These are phyloP conservation scores for Coleophora flavipennella DNA, from an alignment of 2,888 invertebrate species.

Conservation along the genomic window DNA sequence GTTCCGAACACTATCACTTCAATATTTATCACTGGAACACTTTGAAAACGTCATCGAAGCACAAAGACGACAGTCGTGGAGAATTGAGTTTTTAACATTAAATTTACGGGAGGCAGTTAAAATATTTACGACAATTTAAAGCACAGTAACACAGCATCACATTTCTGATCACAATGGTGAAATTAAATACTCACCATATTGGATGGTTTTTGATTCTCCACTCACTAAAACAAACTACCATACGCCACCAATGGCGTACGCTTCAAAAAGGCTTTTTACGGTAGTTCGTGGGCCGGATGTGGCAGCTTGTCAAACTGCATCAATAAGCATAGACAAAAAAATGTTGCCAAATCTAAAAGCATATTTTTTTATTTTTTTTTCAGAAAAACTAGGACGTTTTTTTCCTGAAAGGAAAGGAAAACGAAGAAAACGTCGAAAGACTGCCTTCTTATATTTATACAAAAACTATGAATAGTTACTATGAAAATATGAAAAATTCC, in stretches of 20 bases:
- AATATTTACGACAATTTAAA: constrained; percentile 42
- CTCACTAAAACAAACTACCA: constrained; percentile 79
- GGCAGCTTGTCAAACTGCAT: constrained; percentile 34
- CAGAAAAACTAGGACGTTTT: too few species aligned
- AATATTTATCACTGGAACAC: constrained; percentile 34
- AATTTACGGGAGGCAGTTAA: constrained; percentile 29
- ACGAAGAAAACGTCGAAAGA: too few species aligned
- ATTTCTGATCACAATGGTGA: constrained; percentile 36
- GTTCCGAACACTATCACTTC: constrained; percentile 25
- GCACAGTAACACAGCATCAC: constrained; percentile 33
- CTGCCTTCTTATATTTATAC: too few species aligned
- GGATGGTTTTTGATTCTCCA: constrained; percentile 87
- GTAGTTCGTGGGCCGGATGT: constrained; percentile 48
- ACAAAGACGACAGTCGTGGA: constrained; percentile 47
- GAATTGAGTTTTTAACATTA: constrained; percentile 25
- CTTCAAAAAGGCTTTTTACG: constrained; percentile 79
- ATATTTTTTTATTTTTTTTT: too few species aligned
- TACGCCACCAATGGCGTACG: constrained; percentile 92
- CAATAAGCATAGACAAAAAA: constrained; percentile 36
- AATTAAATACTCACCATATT: constrained; percentile 79
- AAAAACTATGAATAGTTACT: too few species aligned
- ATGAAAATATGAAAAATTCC: too few species aligned
- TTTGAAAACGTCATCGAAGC: constrained; percentile 60
- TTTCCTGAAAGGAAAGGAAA: too few species aligned
- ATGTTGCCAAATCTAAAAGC: constrained; percentile 23